These are phyloP conservation scores for Dromaius novaehollandiae DNA, from an alignment of 2,113 vertebrate species.

Conservation along the genomic window DNA sequence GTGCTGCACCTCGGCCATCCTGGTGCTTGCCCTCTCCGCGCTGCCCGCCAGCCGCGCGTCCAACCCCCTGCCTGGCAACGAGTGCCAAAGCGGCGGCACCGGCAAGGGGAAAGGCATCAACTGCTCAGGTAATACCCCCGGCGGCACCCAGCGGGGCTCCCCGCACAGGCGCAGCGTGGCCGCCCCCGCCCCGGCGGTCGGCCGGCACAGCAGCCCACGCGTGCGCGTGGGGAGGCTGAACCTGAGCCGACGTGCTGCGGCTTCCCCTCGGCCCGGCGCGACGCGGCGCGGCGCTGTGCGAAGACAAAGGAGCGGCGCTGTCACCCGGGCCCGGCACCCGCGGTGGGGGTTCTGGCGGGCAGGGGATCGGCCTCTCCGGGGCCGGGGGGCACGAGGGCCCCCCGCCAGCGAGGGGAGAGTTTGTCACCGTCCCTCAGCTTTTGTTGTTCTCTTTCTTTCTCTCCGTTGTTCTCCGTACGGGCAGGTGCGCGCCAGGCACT, in stretches of 20 bases:
- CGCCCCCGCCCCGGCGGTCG: not conserved
- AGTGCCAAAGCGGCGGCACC: constrained; percentile 71
- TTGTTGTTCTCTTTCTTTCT: not conserved
- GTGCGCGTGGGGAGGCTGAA: not conserved
- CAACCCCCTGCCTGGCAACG: constrained; percentile 75
- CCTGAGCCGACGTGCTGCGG: too few relatives aligned
- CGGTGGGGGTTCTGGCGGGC: not conserved
- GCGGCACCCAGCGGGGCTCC: too few relatives aligned
- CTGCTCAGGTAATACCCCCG: constrained; percentile 77
- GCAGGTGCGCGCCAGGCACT: constrained; percentile 3
- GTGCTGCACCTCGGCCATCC: constrained; percentile 67
- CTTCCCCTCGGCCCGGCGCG: too few relatives aligned
- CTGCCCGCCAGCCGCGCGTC: constrained; percentile 73
- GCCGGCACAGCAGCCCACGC: not conserved
- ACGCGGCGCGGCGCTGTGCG: not conserved
- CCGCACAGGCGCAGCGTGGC: not conserved
- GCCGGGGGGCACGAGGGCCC: not conserved
- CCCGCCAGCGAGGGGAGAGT: not conserved
- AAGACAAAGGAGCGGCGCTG: constrained; percentile 24
- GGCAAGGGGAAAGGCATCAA: constrained; percentile 76
- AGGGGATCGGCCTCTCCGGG: not conserved
- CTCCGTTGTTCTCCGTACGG: not conserved
- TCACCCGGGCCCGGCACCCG: not conserved
- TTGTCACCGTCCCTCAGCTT: not conserved
- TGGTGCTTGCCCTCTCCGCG: constrained; percentile 68